Evolutionary conservation across 2,113 vertebrate genomes (phyloP), one percentile per base, ranked within the genome.

Genomic region (Cyanoderma ruficeps): DNA sequence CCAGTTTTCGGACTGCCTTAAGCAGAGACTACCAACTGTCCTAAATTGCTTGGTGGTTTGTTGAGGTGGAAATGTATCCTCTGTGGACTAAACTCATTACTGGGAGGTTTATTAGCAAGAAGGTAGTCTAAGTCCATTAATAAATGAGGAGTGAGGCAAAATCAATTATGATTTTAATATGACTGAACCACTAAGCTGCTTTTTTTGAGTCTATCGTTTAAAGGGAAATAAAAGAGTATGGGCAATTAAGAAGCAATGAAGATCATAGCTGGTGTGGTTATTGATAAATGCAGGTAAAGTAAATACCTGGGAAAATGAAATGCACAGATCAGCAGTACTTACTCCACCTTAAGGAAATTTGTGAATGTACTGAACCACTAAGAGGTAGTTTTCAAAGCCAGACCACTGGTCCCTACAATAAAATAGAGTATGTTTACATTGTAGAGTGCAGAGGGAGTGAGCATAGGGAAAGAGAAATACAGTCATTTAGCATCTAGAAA

Each of bases 1-100:
- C 94, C 95, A 94, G 89, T 91, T 97, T 83, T 91, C 2, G 82
- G 93, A 95, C 92, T 97, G 87, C 93, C 93, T 96, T 83, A 96
- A 96, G 96, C 91, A 90, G 94, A 96, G 72, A 95, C 86, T 96
- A 96, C 93, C 94, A 91, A 96, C 93, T 95, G 95, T 96, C 96
- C 97, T 95, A 97, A 97, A 97, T 97, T 97, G 95, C 94, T 97
- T 97, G 77, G 95, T 97, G 94, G 95, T 96, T 97, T 96, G 92
- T 83, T 95, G 94, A 96, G 94, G 89, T 95, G 84, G 91, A 96
- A 97, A 83, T 53, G 27, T 95, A 97, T 94, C 76, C 96, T 97
- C 94, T 87, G 65, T 64, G 93, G 95, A 95, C 93, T 82, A 95
- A 97, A 95, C 91, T 96, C 94, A 96, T 97, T 96, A 96, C 93